phyloP scores from a whole-genome alignment of 2,888 invertebrate species.

The Tetragonula carbonaria region DNA sequence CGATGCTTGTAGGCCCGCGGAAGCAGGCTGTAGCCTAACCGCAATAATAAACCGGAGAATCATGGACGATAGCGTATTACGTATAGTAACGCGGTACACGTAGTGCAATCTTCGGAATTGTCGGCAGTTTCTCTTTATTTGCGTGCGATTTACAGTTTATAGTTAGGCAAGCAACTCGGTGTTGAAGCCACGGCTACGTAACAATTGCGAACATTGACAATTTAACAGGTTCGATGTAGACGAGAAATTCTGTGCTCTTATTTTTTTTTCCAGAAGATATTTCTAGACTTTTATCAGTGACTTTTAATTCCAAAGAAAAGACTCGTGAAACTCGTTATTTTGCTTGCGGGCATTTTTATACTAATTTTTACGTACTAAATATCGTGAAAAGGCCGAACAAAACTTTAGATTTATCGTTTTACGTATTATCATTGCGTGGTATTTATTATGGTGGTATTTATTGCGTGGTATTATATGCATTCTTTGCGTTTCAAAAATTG shows the following conservation, averaged over 20 bases:
- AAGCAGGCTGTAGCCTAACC: slow-evolving; percentile 46
- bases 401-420: too few relatives aligned
- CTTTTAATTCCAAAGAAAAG: too few relatives aligned
- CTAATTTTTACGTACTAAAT: too few relatives aligned
- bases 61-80: slow-evolving; percentile 39
- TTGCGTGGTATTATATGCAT: too few relatives aligned
- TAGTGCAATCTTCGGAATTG: slow-evolving; percentile 31
- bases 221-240: background rate
- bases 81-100: slow-evolving; percentile 37
- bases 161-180: background rate
- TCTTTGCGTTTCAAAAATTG: too few relatives aligned
- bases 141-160: background rate
- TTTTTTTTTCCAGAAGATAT: too few relatives aligned
- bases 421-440: too few relatives aligned
- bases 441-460: too few relatives aligned
- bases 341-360: too few relatives aligned
- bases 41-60: slow-evolving; percentile 60
- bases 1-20: slow-evolving; percentile 58
- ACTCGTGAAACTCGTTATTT: too few relatives aligned
- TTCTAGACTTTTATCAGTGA: background rate
- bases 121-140: slow-evolving; percentile 41
- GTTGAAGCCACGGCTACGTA: background rate
- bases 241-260: background rate
- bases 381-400: too few relatives aligned
- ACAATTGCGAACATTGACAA: background rate